Base-by-base conservation (phyloP, 1,140 invertebrate species). In the Atta texana region DNA sequence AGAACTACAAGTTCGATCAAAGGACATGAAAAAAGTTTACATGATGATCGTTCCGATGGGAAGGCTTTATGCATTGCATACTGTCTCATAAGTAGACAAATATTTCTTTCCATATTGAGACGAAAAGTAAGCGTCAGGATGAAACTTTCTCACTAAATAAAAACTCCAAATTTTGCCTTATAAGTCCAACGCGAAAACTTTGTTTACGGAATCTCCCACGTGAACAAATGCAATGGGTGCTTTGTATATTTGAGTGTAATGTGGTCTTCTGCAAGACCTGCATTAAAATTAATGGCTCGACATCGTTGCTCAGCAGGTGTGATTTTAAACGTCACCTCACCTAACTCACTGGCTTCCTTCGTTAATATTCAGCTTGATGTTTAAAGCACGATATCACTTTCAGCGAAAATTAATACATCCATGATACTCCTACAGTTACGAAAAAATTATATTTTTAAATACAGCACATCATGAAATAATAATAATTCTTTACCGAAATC, bases 111-210 rank as follows among this genome's bases (percentile, higher is more conserved):
- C 16, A 49, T 49, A 44, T 51, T 28, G 44, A 69, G 75, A 85
- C 71, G 88, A 84, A 85, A 86, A 89, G 85, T 77, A 87, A 87
- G 89, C 80, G 78, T 86, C 84, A 68, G 77, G 68, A 89, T 86
- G 72, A 88, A 92, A 92, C 91, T 92, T 92, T 91, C 89, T 88
- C 88, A 87, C 90, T 92, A 92, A 92, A 92, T 92, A 92, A 92
- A 92, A 92, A 92, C 87, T 91, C 85, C 77, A 92, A 92, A 92
- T 92, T 89, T 84, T 59, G 75, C 49, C 34, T 87, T 63, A 87
- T 91, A 91, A 92, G 91, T 92, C 90, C 85, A 82, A 76, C 18
- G 28, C 64, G 71, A 61, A 74, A 77, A 55, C 71, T 80, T 86
- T 92, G 91, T 91, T 92, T 92, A 91, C 88, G 88, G 90, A 92